Percentiles rank a stretch among this genome's conserved stretches.
Conservation (phyloP, 2,888 invertebrate genomes). For the Eupithecia subumbrata region DNA sequence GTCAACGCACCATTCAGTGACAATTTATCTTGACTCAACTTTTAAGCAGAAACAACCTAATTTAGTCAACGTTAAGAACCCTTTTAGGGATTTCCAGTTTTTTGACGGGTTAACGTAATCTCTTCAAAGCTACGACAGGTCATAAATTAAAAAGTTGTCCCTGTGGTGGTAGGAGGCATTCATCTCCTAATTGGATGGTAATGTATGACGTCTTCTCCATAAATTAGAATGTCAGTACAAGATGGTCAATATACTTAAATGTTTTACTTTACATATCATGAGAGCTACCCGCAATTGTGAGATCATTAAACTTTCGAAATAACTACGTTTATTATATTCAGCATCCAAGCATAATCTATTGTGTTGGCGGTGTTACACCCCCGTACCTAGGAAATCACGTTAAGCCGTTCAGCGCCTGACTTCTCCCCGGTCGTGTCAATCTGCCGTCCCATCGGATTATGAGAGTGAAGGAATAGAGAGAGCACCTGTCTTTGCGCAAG, state of each 20-base stretch:
- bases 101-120: slow-evolving; percentile 19
- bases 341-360: not conserved
- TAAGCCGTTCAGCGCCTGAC: too few relatives aligned
- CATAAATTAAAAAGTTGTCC: slow-evolving; percentile 30
- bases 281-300: not conserved
- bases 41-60: slow-evolving; percentile 18
- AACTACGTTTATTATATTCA: not conserved
- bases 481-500: too few relatives aligned
- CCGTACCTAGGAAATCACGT: too few relatives aligned
- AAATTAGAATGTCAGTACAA: slow-evolving; percentile 20
- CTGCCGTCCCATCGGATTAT: too few relatives aligned
- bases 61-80: slow-evolving; percentile 32
- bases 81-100: slow-evolving; percentile 29
- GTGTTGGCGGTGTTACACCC: too few relatives aligned
- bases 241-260: not conserved
- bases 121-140: slow-evolving; percentile 19
- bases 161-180: slow-evolving; percentile 25
- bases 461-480: too few relatives aligned
- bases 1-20: slow-evolving; percentile 10
- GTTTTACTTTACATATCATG: not conserved
- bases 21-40: slow-evolving; percentile 3
- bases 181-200: slow-evolving; percentile 31
- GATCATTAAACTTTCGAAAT: not conserved
- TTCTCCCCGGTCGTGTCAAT: too few relatives aligned
- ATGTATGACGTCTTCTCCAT: slow-evolving; percentile 19